These are phyloP conservation scores for Hipparchia sbordonii DNA, from an alignment of 2,888 invertebrate species.

Conservation along the genomic window DNA sequence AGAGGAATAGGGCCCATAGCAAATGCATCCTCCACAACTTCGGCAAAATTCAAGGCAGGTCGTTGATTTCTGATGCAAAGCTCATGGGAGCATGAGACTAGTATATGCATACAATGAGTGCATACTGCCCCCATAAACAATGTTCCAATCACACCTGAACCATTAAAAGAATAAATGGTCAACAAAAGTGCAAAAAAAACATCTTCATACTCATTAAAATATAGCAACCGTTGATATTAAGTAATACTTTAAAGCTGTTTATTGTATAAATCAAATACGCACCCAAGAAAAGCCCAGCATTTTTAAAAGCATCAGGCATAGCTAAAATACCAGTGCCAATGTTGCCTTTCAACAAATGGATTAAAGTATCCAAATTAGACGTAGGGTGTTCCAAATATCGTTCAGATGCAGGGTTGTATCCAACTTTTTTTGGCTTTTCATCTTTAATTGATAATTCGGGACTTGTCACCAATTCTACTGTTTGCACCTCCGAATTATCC, in stretches of 20 bases:
- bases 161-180: background rate
- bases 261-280: slow-evolving; percentile 45
- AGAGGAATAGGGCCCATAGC: slow-evolving; percentile 87
- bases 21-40: slow-evolving; percentile 90
- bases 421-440: slow-evolving; percentile 60
- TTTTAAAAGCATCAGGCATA: slow-evolving; percentile 97
- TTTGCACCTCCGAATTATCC: slow-evolving; percentile 65
- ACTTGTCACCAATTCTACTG: slow-evolving; percentile 62
- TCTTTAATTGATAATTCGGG: slow-evolving; percentile 50
- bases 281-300: slow-evolving; percentile 94
- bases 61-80: slow-evolving; percentile 86
- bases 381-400: slow-evolving; percentile 90
- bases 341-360: slow-evolving; percentile 88
- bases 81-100: slow-evolving; percentile 89
- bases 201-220: too few relatives aligned
- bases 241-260: background rate
- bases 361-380: slow-evolving; percentile 90
- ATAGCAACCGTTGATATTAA: background rate
- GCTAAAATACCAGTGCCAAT: slow-evolving; percentile 97
- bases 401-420: slow-evolving; percentile 85
- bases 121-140: slow-evolving; percentile 93
- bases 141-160: slow-evolving; percentile 89
- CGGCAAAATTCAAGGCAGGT: slow-evolving; percentile 89
- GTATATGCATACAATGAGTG: slow-evolving; percentile 96
- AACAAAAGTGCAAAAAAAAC: background rate